phyloP scores from a whole-genome alignment of 2,888 invertebrate species.

The Dicycla oo region DNA sequence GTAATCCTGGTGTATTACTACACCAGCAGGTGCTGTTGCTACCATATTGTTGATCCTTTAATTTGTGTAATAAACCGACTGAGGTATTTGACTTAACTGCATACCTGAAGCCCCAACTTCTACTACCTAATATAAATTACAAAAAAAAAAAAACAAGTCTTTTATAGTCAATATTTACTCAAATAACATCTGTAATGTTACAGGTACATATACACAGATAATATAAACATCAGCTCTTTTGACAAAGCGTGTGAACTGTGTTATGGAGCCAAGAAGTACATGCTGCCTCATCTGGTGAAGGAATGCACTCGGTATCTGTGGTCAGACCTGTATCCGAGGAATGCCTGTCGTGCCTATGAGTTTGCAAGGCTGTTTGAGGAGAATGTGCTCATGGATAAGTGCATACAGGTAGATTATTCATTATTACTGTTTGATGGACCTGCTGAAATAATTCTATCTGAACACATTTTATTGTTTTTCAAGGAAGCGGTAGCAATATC shows the following conservation, averaged over 20 bases:
- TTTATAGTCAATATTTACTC: neutral
- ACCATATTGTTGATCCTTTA: neutral
- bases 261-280: slow-evolving; percentile 97
- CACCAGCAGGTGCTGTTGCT: too few relatives aligned
- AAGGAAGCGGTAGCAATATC: neutral
- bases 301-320: slow-evolving; percentile 96
- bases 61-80: neutral
- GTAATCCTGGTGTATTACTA: neutral
- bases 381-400: slow-evolving; percentile 94
- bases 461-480: neutral
- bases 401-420: slow-evolving; percentile 91
- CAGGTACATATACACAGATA: slow-evolving; percentile 95
- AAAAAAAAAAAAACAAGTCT: neutral
- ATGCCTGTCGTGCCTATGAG: slow-evolving; percentile 96
- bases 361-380: slow-evolving; percentile 96
- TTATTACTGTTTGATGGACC: neutral
- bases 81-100: too few relatives aligned
- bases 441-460: neutral
- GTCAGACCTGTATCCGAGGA: slow-evolving; percentile 94
- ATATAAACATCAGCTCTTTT: slow-evolving; percentile 94
- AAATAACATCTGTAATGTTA: slow-evolving; percentile 58
- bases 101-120: neutral
- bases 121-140: neutral
- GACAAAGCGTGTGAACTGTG: slow-evolving; percentile 96
- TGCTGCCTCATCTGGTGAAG: slow-evolving; percentile 95